Evolutionary conservation across 2,113 vertebrate species (phyloP).

Genomic region (Nerophis lumbriciformis): DNA sequence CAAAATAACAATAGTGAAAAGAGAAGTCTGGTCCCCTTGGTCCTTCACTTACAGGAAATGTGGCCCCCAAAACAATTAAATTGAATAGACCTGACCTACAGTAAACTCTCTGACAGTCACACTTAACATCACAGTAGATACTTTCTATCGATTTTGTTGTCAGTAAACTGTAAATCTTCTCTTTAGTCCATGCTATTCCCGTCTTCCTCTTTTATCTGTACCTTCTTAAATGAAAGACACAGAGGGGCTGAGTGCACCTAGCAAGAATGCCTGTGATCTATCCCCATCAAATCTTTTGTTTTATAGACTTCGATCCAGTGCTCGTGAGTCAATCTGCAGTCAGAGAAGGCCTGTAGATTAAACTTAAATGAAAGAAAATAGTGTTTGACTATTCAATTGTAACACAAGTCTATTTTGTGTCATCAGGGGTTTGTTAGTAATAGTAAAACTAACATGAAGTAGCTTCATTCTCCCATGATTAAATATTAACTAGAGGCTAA

Average conservation of each 20-base stretch:
- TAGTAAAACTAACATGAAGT: not conserved
- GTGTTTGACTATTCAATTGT: not conserved
- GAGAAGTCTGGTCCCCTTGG: no score
- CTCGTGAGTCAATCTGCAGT: constrained; percentile 12
- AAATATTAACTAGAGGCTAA: not conserved
- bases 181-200: not conserved
- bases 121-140: constrained; percentile 10
- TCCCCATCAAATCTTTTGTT: not conserved
- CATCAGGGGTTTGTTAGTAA: constrained; percentile 2
- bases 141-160: constrained; percentile 7
- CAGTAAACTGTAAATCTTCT: not conserved
- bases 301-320: constrained; percentile 12
- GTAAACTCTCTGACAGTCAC: constrained; percentile 1
- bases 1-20: no score
- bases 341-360: not conserved
- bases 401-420: constrained; percentile 6
- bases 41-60: no score
- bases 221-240: constrained; percentile 4
- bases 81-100: no score
- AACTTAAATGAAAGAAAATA: not conserved
- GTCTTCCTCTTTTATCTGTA: not conserved
- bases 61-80: no score
- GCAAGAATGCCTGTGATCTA: not conserved
- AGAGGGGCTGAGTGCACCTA: not conserved
- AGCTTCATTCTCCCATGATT: not conserved